Base-by-base conservation (phyloP, 1,140 invertebrate genomes). In the Ylistrum balloti region DNA sequence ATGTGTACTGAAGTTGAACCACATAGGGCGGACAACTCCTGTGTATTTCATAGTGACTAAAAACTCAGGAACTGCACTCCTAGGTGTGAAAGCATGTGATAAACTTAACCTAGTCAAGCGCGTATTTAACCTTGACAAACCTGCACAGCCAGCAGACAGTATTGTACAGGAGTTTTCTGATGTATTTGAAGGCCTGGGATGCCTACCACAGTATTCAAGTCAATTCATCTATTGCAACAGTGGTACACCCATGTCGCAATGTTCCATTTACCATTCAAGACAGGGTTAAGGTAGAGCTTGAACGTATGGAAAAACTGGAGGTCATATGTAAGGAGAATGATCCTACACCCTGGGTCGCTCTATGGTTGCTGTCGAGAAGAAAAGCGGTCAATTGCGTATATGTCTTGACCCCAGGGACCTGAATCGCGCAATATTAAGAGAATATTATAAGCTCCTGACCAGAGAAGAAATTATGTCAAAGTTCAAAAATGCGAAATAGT, bases 261-360 rank as follows among this genome's bases (percentile, higher is more conserved):
- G 85, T 86, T 86, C 85, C 85, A n/a, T 86, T 86, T 33, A n/a
- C 85, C n/a, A 22, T 86, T 86, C 85, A 86, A n/a, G 33, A 86
- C n/a, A 7, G 33, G 7, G 9, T 86, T 9, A 86, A 86, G n/a
- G n/a, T 11, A 86, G 85, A 86, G 22, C 85, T 86, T 22, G 85
- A 86, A 28, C 85, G 85, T 10, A 86, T 86, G 85, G 85, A 86
- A 22, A 28, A 86, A 86, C n/a, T 33, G 7, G 85, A n/a, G 7
- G 85, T 86, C 7, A 86, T 86, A 86, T 11, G 7, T 33, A 86
- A 22, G n/a, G 33, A 86, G 22, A n/a, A 86, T 22, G 7, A 86
- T 11, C 85, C 85, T 9, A 86, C 85, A 86, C 7, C 7, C 7
- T 86, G 85, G 85, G 85, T 86, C 22, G n/a, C 22, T 33, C 85